These are phyloP conservation scores for Taurulus bubalis DNA, from an alignment of 2,113 vertebrate genomes.

Conservation along the genomic window DNA sequence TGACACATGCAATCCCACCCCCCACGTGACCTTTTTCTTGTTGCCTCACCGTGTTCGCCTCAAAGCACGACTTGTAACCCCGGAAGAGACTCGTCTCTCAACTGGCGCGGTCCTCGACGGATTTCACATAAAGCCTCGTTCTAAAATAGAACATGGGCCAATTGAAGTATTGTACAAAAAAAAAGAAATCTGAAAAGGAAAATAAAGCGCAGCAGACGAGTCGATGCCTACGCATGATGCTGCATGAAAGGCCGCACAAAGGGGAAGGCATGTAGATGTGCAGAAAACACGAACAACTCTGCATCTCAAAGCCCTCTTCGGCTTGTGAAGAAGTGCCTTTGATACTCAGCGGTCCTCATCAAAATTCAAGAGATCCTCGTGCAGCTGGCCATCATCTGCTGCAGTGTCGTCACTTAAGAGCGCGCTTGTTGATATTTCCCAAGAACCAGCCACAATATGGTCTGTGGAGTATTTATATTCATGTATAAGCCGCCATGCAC, in stretches of 20 bases:
- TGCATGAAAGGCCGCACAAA: slow-evolving; percentile 12
- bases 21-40: slow-evolving; percentile 31
- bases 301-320: slow-evolving; percentile 11
- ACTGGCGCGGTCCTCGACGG: background rate
- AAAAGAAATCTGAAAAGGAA: too few relatives aligned
- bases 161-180: background rate
- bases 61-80: background rate
- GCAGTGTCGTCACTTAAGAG: slow-evolving; percentile 21
- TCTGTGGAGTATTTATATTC: slow-evolving; percentile 30
- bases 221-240: slow-evolving; percentile 10
- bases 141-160: background rate
- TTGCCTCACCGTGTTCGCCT: background rate
- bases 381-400: slow-evolving; percentile 41
- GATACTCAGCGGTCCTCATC: slow-evolving; percentile 18
- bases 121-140: background rate
- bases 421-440: slow-evolving; percentile 25
- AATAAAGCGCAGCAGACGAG: background rate
- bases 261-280: slow-evolving; percentile 19
- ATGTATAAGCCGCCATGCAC: slow-evolving; percentile 5
- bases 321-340: background rate
- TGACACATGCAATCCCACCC: slow-evolving; percentile 58
- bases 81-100: background rate
- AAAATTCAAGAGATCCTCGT: slow-evolving; percentile 28
- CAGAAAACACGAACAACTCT: background rate
- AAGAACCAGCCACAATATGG: slow-evolving; percentile 26